These are phyloP conservation scores for Rhodeus uyekii DNA, from an alignment of 2,797 vertebrate genomes.

Conservation along the genomic window DNA sequence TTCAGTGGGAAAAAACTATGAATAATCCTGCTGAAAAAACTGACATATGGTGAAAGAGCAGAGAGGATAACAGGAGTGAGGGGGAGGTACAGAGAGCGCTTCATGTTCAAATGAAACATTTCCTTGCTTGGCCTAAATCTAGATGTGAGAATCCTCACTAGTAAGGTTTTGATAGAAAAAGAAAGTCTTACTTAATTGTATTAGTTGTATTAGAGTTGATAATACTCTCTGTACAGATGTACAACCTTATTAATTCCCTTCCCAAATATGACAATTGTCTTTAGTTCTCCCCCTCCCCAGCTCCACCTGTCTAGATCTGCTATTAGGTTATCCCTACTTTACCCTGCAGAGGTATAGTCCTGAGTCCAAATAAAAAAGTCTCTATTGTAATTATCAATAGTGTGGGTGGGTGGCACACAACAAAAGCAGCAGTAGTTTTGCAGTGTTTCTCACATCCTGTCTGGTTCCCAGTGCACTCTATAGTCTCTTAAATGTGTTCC, in stretches of 20 bases:
- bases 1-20: neutral
- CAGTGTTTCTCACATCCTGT: neutral
- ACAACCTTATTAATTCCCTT: neutral
- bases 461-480: neutral
- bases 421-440: neutral
- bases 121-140: neutral
- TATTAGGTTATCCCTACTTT: neutral
- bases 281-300: neutral
- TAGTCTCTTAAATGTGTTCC: conserved; percentile 2
- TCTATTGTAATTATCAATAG: neutral
- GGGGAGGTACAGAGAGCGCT: conserved; percentile 25
- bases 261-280: neutral
- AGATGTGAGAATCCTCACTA: neutral
- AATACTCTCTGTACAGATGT: neutral
- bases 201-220: neutral
- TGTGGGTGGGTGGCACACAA: neutral
- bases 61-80: conserved; percentile 3
- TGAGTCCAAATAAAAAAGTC: too few species aligned
- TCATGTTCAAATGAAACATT: conserved; percentile 37
- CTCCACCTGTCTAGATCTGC: neutral
- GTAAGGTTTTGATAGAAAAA: neutral
- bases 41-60: conserved; percentile 17
- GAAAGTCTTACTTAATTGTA: neutral
- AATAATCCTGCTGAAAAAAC: conserved; percentile 2
- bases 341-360: too few species aligned